phyloP scores from a whole-genome alignment of 2,797 vertebrate genomes.

The Pogoniulus pusillus region DNA sequence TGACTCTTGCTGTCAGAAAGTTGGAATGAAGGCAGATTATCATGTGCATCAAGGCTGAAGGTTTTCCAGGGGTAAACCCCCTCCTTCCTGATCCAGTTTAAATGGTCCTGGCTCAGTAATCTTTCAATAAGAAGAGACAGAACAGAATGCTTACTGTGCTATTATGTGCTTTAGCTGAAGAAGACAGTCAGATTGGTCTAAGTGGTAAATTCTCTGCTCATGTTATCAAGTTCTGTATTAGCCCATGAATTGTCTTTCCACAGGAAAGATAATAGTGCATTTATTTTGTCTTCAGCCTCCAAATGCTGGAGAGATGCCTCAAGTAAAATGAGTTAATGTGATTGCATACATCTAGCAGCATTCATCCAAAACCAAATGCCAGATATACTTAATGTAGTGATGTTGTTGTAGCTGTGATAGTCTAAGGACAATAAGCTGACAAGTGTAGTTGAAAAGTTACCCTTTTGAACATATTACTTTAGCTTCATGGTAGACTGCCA shows the following conservation, averaged over 20 bases:
- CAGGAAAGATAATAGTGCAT: neutral
- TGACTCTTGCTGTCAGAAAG: slow-evolving; percentile 32
- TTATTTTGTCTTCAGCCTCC: neutral
- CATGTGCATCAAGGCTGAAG: neutral
- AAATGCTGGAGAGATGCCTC: neutral
- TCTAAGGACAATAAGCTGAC: neutral
- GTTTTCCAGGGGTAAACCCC: neutral
- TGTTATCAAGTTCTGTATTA: neutral
- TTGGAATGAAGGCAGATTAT: slow-evolving; percentile 39
- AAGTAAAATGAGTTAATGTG: neutral
- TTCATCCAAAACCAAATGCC: neutral
- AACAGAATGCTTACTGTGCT: neutral
- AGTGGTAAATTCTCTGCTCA: neutral
- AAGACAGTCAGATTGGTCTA: neutral
- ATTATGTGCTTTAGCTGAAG: neutral
- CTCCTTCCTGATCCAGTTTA: neutral
- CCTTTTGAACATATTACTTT: neutral
- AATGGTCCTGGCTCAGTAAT: neutral
- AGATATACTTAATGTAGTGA: neutral
- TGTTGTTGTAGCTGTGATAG: neutral
- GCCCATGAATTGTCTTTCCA: neutral
- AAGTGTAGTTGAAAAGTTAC: neutral
- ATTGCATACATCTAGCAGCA: neutral
- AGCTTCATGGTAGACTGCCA: neutral
- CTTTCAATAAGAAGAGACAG: neutral